phyloP scores from a whole-genome alignment of 2,113 vertebrate species.

The Xenus cinereus region DNA sequence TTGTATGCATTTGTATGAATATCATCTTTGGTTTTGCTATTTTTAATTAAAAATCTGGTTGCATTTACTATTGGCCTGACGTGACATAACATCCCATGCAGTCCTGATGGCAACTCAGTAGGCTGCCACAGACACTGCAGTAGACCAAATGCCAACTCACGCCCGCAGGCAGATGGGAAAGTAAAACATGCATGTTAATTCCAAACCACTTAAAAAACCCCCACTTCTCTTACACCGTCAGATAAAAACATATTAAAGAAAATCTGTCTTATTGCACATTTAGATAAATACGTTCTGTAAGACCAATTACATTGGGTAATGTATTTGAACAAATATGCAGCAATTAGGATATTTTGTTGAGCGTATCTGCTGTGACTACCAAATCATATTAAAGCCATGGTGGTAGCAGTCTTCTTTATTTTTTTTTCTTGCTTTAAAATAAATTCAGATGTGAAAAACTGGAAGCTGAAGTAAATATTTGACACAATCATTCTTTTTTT shows the following conservation, averaged over 20 bases:
- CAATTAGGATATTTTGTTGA: slow-evolving; percentile 11
- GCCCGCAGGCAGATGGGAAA: slow-evolving; percentile 47
- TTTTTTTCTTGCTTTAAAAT: not conserved
- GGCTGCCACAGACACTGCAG: slow-evolving; percentile 1
- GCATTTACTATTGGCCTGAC: slow-evolving; percentile 22
- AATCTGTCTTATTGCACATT: not conserved
- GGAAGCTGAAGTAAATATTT: not conserved
- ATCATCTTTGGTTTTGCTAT: not conserved
- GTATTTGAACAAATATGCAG: not conserved
- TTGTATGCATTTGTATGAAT: not conserved
- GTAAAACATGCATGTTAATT: slow-evolving; percentile 31
- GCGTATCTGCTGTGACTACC: not conserved
- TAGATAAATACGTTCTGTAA: not conserved
- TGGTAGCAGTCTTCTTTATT: not conserved
- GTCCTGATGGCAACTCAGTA: slow-evolving; percentile 55
- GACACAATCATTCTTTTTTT: not conserved
- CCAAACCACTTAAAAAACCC: not conserved
- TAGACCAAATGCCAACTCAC: slow-evolving; percentile 37
- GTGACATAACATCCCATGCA: not conserved
- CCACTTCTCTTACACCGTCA: not conserved
- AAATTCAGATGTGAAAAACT: not conserved
- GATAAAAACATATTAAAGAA: slow-evolving; percentile 17
- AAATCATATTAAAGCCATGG: not conserved
- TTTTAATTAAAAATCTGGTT: slow-evolving; percentile 54
- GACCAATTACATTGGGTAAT: not conserved